Evolutionary conservation across 1,140 invertebrate genomes (phyloP), one percentile per base, ranked within the genome.

Genomic region (Diuraphis noxia): DNA sequence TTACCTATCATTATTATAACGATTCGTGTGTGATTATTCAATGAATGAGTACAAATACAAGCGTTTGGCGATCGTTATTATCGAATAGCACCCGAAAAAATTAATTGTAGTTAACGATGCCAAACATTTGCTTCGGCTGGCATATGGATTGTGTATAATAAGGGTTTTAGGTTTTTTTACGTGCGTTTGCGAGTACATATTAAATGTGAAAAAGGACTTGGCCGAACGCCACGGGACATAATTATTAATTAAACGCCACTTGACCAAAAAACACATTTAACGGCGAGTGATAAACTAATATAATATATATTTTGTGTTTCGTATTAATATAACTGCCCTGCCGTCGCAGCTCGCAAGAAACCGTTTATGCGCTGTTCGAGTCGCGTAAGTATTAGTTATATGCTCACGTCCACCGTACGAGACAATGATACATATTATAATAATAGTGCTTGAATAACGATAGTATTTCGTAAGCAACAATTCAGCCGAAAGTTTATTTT

Each of bases 251-350:
- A 86, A 86, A 52, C 10, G 23, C 56, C n/a, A 72, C 85, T 52
- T 41, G 43, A 86, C 85, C 85, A 34, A 52, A 86, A 86, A 86
- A 86, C 85, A 52, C 46, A 52, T 86, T 86, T 86, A 38, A 52
- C 46, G 46, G 85, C 34, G 85, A 86, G 46, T 49, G 85, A 86
- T 86, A 49, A 86, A 86, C 85, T 34, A 36, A 86, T 17, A 43
- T 43, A 46, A 41, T 46, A 46, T 46, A 46, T 40, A 81, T 81
- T 40, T 72, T 72, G 1, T n/a, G 13, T 72, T 72, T n/a, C 30
- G 30, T 72, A 72, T 72, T 72, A 72, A 72, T 72, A 72, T 72
- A 72, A 72, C 56, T n/a, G 56, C 46, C 3, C 46, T n/a, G 30
- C 52, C 25, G 25, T 25, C 52, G 23, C n/a, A 63, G 6, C 56